Evolutionary conservation across 1,140 invertebrate species (phyloP), one percentile per base, ranked within the genome.

Genomic region (Vanessa atalanta): DNA sequence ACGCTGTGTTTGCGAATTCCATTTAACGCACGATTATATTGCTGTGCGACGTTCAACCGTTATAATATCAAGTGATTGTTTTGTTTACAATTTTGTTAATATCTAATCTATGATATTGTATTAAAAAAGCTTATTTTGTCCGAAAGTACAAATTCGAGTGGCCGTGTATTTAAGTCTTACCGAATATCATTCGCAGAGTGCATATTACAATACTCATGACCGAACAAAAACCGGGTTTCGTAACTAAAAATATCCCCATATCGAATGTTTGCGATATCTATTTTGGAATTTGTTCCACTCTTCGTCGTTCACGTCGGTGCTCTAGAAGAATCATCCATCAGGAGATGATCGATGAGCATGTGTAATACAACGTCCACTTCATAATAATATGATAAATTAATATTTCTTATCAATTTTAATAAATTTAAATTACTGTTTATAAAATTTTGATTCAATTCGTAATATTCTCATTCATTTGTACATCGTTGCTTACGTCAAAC

Each of bases 191-290:
- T 83, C 80, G 83, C 77, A 72, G 75, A 86, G 81, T 89, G 86
- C 88, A 90, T 87, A 84, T 82, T 77, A 90, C 89, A 91, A 90
- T 89, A 86, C 83, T 66, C 79, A 81, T 85, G 83, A 86, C 82
- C 80, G 82, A 78, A 88, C 88, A 88, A 87, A 90, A 92, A 92
- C 89, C 88, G 83, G 90, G 90, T 91, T 92, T 89, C 83, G 85
- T 51, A 83, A 87, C 90, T 92, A 92, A 85, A 92, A 90, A 92
- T 92, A 92, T 83, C 85, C 84, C 81, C 85, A 84, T 91, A 92
- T 92, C 89, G 85, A 89, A 91, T 92, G 90, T 92, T 91, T 91
- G 88, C 86, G 83, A 89, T 89, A 85, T 89, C 89, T 92, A 92
- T 92, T 92, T 92, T 86, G 78, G 87, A 88, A 66, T 83, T 87